Conservation (phyloP, 2,888 invertebrate genomes). For the Camptogramma bilineatum region DNA sequence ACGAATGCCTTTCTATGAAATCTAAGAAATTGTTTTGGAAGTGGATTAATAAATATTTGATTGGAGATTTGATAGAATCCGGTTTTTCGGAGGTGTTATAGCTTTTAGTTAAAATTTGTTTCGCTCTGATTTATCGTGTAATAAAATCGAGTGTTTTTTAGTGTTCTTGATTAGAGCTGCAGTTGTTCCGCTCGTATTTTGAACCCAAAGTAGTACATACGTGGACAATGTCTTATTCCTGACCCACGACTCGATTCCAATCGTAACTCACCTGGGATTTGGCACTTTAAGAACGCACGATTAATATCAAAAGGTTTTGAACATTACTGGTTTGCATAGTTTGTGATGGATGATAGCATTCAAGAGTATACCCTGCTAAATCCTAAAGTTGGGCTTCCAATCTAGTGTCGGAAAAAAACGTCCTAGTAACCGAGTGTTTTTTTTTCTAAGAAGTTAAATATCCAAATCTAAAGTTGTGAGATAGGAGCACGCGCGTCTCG, state of each 20-base stretch:
- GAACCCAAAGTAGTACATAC: not conserved
- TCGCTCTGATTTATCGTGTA: slow-evolving; percentile 6
- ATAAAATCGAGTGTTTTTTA: not conserved
- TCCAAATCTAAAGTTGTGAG: slow-evolving; percentile 46
- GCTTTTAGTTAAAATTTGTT: slow-evolving; percentile 14
- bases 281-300: too few species aligned
- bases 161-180: not conserved
- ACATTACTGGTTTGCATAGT: too few species aligned
- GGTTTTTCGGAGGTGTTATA: slow-evolving; percentile 17
- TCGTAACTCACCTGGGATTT: too few species aligned
- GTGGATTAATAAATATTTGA: slow-evolving; percentile 54
- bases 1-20: slow-evolving; percentile 66
- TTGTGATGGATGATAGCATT: too few species aligned
- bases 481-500: slow-evolving; percentile 68
- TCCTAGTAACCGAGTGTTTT: not conserved
- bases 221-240: not conserved
- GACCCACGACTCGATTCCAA: too few species aligned
- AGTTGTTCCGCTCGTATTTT: not conserved
- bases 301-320: too few species aligned
- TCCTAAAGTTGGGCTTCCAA: not conserved
- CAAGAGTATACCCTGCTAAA: too few species aligned
- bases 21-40: slow-evolving; percentile 69
- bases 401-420: not conserved
- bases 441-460: slow-evolving; percentile 24
- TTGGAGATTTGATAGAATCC: slow-evolving; percentile 36